Conservation (phyloP, 2,797 vertebrate species). For the Borostomias antarcticus region DNA sequence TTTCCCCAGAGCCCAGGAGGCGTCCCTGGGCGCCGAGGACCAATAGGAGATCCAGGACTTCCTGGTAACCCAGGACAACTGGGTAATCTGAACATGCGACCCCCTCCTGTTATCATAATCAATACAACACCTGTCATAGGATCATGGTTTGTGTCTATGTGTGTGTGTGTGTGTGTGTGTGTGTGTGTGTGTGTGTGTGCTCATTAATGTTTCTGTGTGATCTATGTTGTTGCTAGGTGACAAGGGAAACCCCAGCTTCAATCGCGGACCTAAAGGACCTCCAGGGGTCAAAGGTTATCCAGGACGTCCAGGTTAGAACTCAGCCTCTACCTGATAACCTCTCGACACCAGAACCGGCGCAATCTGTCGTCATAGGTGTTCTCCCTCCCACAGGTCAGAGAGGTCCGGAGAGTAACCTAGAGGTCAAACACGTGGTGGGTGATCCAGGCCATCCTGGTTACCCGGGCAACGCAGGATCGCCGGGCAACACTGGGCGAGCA, state of each 20-base stretch:
- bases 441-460: constrained; percentile 75
- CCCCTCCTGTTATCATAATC: neutral
- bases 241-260: constrained; percentile 45
- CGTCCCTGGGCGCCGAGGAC: constrained; percentile 48
- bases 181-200: neutral
- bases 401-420: constrained; percentile 60
- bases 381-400: constrained; percentile 40
- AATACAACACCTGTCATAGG: constrained; percentile 32
- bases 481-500: constrained; percentile 45
- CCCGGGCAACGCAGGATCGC: constrained; percentile 71
- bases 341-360: no score
- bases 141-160: constrained; percentile 9
- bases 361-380: no score
- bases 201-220: neutral
- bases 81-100: constrained; percentile 56
- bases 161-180: neutral
- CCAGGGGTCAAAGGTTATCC: constrained; percentile 49
- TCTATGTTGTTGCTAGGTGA: constrained; percentile 45
- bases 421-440: constrained; percentile 71
- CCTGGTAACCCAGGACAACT: constrained; percentile 48
- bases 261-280: constrained; percentile 39
- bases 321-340: neutral
- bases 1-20: constrained; percentile 47
- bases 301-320: constrained; percentile 78
- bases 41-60: constrained; percentile 56